These are phyloP conservation scores for Ceyx margarethae DNA, from an alignment of 2,113 vertebrate genomes.

Conservation along the genomic window DNA sequence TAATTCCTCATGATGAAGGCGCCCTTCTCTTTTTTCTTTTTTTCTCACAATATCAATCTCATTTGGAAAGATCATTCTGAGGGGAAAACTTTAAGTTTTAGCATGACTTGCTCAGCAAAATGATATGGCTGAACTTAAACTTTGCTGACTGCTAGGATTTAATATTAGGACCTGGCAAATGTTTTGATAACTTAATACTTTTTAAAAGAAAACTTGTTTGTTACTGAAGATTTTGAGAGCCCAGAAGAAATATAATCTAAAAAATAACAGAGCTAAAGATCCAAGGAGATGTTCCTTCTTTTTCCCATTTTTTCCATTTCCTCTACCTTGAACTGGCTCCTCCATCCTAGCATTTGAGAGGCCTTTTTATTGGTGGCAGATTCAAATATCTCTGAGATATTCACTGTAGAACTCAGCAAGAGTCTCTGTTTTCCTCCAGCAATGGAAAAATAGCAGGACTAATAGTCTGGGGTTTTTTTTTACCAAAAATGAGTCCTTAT, in stretches of 20 bases:
- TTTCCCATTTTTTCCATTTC: slow-evolving; percentile 43
- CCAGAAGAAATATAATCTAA: slow-evolving; percentile 48
- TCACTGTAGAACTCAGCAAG: background rate
- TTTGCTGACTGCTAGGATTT: slow-evolving; percentile 35
- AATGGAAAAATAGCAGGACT: slow-evolving; percentile 37
- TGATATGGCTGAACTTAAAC: slow-evolving; percentile 24
- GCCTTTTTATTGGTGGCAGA: slow-evolving; percentile 5
- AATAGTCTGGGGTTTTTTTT: slow-evolving; percentile 34
- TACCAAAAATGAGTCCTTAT: slow-evolving; percentile 22
- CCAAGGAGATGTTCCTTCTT: slow-evolving; percentile 50
- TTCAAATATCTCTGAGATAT: slow-evolving; percentile 18
- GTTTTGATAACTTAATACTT: slow-evolving; percentile 58
- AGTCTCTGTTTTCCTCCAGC: slow-evolving; percentile 3
- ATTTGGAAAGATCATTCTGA: slow-evolving; percentile 50
- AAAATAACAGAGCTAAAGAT: slow-evolving; percentile 35
- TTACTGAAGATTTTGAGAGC: slow-evolving; percentile 16
- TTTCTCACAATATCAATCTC: slow-evolving; percentile 56
- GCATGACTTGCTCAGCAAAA: slow-evolving; percentile 49
- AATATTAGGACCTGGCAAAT: slow-evolving; percentile 49
- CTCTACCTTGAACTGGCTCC: background rate
- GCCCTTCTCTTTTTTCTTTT: slow-evolving; percentile 37
- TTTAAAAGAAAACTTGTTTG: slow-evolving; percentile 52
- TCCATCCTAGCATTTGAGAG: background rate
- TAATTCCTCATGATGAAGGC: slow-evolving; percentile 58
- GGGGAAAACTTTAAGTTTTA: slow-evolving; percentile 51